A percentile compares a stretch with the other conserved stretches of the same genome.
phyloP scores from a whole-genome alignment of 2,797 vertebrate species.

The Podargus strigoides region DNA sequence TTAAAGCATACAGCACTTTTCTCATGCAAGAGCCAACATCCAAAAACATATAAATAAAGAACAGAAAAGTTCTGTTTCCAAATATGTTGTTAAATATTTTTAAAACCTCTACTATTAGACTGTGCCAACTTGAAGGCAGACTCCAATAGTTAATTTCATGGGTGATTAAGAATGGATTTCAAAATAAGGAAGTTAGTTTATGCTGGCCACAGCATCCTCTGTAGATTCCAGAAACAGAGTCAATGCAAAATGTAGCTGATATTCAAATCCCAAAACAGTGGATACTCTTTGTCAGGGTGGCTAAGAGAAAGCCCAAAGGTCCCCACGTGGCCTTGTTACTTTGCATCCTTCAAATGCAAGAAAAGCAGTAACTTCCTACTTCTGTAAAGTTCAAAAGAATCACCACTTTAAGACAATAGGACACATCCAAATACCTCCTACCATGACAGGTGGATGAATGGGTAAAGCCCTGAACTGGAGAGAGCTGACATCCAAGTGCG shows the following conservation, averaged over 20 bases:
- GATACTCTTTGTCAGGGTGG: not conserved
- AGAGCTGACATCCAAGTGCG: not conserved
- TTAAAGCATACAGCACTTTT: not conserved
- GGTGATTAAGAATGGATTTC: conserved; percentile 40
- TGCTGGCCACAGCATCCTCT: conserved; percentile 28
- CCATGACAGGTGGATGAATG: not conserved
- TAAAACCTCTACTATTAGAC: not conserved
- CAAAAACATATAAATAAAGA: not conserved
- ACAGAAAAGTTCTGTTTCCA: conserved; percentile 32
- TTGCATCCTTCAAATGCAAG: not conserved
- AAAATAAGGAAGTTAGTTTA: conserved; percentile 4
- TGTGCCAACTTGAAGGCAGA: conserved; percentile 16
- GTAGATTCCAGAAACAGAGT: conserved; percentile 12
- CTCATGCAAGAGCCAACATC: not conserved
- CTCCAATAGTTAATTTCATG: conserved; percentile 34
- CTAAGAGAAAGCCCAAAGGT: not conserved
- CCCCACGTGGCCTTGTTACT: not conserved
- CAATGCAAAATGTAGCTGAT: not conserved
- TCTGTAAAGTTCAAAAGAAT: not conserved
- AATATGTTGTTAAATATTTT: conserved; percentile 24
- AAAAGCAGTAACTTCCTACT: not conserved
- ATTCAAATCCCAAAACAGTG: not conserved
- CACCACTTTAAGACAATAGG: not conserved
- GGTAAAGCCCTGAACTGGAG: not conserved
- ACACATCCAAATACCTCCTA: not conserved